Evolutionary conservation across 2,888 invertebrate species (phyloP).

Genomic region (Galeruca laticollis): DNA sequence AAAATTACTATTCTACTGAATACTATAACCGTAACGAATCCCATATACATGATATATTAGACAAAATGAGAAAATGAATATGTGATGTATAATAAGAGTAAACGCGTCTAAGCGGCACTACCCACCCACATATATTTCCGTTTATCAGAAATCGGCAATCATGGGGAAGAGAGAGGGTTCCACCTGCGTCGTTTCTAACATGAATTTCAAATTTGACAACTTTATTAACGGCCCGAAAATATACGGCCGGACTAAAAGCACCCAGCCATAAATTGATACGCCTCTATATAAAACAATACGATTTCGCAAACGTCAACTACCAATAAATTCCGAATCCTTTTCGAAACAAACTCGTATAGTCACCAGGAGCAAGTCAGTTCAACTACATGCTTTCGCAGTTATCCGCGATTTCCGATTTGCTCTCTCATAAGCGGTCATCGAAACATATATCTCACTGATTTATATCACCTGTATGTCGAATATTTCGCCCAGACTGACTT

Average conservation of each 20-base stretch:
- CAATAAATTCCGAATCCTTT: conserved; percentile 46
- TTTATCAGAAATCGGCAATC: conserved; percentile 22
- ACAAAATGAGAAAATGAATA: background rate
- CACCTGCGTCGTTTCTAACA: conserved; percentile 37
- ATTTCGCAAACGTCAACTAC: conserved; percentile 45
- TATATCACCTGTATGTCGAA: conserved; percentile 47
- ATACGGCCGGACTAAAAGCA: conserved; percentile 43
- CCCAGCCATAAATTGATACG: conserved; percentile 43
- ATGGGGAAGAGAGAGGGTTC: conserved; percentile 3
- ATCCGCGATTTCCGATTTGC: conserved; percentile 44
- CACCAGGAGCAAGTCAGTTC: conserved; percentile 35
- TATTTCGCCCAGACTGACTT: conserved; percentile 48
- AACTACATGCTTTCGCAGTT: conserved; percentile 27
- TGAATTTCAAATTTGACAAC: conserved; percentile 40
- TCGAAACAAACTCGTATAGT: conserved; percentile 38
- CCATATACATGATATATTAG: background rate
- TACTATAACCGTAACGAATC: background rate
- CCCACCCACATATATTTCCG: conserved; percentile 19
- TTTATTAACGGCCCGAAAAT: conserved; percentile 41
- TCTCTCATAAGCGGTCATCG: conserved; percentile 52
- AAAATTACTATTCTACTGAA: background rate
- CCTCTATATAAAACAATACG: conserved; percentile 45
- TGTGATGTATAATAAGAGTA: background rate
- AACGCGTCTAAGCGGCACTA: background rate
- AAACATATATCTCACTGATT: conserved; percentile 53